A percentile compares a stretch with the other conserved stretches of the same genome.
phyloP scores from a whole-genome alignment of 2,888 invertebrate genomes.

The Netelia melanura region DNA sequence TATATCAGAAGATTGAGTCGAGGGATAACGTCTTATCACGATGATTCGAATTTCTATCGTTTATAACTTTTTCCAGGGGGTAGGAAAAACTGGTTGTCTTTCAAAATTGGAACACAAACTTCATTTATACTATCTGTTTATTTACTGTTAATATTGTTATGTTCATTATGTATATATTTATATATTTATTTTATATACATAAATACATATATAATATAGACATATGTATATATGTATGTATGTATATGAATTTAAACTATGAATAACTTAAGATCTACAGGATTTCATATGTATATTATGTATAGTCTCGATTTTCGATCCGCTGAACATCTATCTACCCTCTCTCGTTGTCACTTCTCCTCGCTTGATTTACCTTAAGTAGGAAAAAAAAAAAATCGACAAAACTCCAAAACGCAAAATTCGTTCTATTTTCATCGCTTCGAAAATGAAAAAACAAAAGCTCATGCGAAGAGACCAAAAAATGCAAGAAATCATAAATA shows the following conservation, averaged over 20 bases:
- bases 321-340: background rate
- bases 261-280: conserved; percentile 76
- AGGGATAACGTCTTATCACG: no score
- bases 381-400: conserved; percentile 50
- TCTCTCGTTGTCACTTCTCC: background rate
- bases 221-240: conserved; percentile 76
- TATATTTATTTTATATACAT: conserved; percentile 74
- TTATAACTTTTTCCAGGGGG: background rate
- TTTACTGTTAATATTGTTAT: conserved; percentile 80
- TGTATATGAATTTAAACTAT: conserved; percentile 77
- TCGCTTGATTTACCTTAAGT: conserved; percentile 33
- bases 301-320: conserved; percentile 60
- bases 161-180: conserved; percentile 77
- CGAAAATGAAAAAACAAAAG: background rate
- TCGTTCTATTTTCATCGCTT: background rate
- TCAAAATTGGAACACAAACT: conserved; percentile 23
- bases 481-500: conserved; percentile 14
- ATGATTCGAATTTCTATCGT: background rate
- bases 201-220: conserved; percentile 76
- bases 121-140: conserved; percentile 78
- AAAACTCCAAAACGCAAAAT: background rate
- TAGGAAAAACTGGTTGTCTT: background rate
- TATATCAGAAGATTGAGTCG: no score
- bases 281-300: conserved; percentile 77
- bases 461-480: conserved; percentile 1